Percentiles rank a stretch among this genome's conserved stretches.
Evolutionary conservation across 1,140 invertebrate species (phyloP).

Genomic region (Apocrypta bakeri): DNA sequence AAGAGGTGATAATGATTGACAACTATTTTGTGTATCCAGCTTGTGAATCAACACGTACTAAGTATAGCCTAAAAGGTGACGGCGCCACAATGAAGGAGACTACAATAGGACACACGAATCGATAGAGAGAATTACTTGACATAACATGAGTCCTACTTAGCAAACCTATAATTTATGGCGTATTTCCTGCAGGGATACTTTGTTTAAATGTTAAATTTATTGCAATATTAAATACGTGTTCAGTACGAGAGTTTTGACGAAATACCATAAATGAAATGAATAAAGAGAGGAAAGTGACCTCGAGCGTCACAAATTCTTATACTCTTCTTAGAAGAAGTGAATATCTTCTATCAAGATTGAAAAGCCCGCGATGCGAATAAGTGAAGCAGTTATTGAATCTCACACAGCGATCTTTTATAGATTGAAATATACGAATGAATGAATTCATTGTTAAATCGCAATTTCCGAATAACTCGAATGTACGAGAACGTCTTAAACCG

Average conservation of each 20-base stretch:
- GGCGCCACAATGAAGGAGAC: too few relatives aligned
- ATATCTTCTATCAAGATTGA: slow-evolving; percentile 11
- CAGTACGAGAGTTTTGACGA: not conserved
- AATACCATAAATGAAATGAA: not conserved
- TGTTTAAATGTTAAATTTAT: too few relatives aligned
- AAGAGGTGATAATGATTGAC: too few relatives aligned
- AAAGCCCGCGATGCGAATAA: not conserved
- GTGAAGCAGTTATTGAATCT: slow-evolving; percentile 22
- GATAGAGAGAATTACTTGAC: too few relatives aligned
- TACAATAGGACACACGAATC: too few relatives aligned
- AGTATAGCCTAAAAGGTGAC: too few relatives aligned
- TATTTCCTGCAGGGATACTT: too few relatives aligned
- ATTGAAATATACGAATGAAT: slow-evolving; percentile 37
- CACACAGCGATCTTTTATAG: not conserved
- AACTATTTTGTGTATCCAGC: too few relatives aligned
- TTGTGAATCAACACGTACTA: too few relatives aligned
- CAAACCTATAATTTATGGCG: too few relatives aligned
- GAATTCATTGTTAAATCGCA: slow-evolving; percentile 12
- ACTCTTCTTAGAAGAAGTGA: not conserved
- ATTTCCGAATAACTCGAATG: slow-evolving; percentile 1
- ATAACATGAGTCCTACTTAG: too few relatives aligned
- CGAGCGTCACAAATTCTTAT: not conserved
- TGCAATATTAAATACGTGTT: not conserved
- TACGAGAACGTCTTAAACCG: not conserved
- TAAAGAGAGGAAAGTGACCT: not conserved